Evolutionary conservation across 1,140 invertebrate species (phyloP).

Genomic region (Globodera rostochiensis): DNA sequence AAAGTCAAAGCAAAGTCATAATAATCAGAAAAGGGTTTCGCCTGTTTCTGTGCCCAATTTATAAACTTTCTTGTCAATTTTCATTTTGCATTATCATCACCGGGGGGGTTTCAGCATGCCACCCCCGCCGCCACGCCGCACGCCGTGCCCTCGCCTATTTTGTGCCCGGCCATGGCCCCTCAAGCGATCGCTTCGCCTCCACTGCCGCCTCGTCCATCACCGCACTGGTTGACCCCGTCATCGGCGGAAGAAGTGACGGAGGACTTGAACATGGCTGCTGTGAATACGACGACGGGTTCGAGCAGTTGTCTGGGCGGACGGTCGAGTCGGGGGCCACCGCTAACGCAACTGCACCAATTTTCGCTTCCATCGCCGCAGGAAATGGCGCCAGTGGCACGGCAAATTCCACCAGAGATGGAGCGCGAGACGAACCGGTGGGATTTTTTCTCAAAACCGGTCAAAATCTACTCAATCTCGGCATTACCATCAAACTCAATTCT

Average conservation of each 20-base stretch:
- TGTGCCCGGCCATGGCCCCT: not conserved
- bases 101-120: too few species aligned
- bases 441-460: too few species aligned
- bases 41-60: too few species aligned
- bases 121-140: too few species aligned
- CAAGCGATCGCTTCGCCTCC: not conserved
- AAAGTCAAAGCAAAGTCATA: too few species aligned
- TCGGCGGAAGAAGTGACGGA: not conserved
- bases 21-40: too few species aligned
- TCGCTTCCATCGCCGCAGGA: conserved; percentile 7
- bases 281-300: not conserved
- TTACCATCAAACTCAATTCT: too few species aligned
- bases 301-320: not conserved
- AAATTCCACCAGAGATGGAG: conserved; percentile 4
- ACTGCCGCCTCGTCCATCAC: not conserved
- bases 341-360: not conserved
- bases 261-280: not conserved
- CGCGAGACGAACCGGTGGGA: conserved; percentile 9
- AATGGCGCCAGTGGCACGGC: not conserved
- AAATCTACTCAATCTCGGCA: too few species aligned
- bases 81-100: too few species aligned
- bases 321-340: not conserved
- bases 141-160: not conserved
- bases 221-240: not conserved
- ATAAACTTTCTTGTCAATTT: too few species aligned